Base-by-base conservation (phyloP, 2,888 invertebrate species). In the Seira musarum region DNA sequence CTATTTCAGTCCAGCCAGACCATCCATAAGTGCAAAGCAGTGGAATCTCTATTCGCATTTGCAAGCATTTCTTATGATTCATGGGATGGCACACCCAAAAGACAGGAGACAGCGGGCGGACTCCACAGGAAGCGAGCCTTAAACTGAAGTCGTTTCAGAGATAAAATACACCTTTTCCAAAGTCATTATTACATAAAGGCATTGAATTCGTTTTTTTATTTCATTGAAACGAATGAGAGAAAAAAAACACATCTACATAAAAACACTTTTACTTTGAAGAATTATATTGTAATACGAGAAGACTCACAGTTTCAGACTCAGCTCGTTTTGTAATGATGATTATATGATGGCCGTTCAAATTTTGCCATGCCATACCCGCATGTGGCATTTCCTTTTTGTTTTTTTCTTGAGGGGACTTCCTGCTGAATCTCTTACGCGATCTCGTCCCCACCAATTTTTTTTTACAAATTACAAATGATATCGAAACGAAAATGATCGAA, bases 101-200 rank as follows among this genome's bases (percentile, higher is more conserved):
- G 40, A 72, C 69, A 80, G 68, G 80, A 80, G 80, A 80, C 80
- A 80, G 80, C 80, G 63, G 80, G 80, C 80, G 73, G 80, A 80
- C 80, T 73, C 80, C 80, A 78, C 78, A 78, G 70, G 78, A 71
- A 70, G 69, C 70, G 40, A 13, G 40, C 40, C 13, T 40, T n/a
- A n/a, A n/a, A 40, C 13, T 8, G 40, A 40, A 13, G 40, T 40
- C 40, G 6, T 13, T 40, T 8, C 40, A n/a, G n/a, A n/a, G n/a
- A n/a, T n/a, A n/a, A n/a, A n/a, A n/a, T n/a, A n/a, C n/a, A n/a
- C n/a, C n/a, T n/a, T n/a, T n/a, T n/a, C n/a, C n/a, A n/a, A 40
- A 40, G 40, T 40, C 40, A 40, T 40, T 40, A 40, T 40, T 40
- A 13, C 40, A 40, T 40, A 40, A 5, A 5, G 13, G 40, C 13